Conservation (phyloP, 2,113 vertebrate species). For the Morone saxatilis region DNA sequence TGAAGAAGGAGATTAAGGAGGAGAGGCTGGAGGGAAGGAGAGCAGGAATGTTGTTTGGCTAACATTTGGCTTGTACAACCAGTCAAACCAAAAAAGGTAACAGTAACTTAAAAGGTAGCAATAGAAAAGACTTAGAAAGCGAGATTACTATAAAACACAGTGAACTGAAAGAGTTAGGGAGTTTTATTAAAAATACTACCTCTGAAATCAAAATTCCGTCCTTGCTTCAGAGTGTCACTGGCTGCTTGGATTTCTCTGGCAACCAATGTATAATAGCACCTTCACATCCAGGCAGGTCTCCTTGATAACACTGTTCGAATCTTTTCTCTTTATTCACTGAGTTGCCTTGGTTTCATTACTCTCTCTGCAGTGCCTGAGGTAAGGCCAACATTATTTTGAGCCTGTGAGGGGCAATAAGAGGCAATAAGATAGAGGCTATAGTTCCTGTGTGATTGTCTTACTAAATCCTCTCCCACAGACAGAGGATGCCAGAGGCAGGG, state of each 20-base stretch:
- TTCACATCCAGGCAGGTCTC: slow-evolving; percentile 8
- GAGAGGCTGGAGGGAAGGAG: no score
- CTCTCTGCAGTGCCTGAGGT: neutral
- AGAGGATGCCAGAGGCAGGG: neutral
- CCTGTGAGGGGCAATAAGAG: slow-evolving; percentile 22
- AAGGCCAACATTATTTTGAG: neutral
- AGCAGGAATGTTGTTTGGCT: no score
- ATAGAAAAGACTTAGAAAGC: no score
- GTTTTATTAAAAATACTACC: no score
- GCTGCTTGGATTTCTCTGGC: slow-evolving; percentile 9
- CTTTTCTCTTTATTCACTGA: neutral
- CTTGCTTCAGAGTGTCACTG: no score
- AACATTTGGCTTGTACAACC: no score
- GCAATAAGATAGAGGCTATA: slow-evolving; percentile 2
- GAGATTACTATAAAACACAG: no score
- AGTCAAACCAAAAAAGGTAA: no score
- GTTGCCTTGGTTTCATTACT: slow-evolving; percentile 12
- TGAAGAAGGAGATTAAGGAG: no score
- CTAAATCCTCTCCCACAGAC: slow-evolving; percentile 1
- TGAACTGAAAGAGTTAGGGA: no score
- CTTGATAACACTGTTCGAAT: neutral
- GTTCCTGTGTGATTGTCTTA: slow-evolving; percentile 11
- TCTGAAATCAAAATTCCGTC: no score
- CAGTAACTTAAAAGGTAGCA: no score
- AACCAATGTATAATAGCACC: neutral